phyloP scores from a whole-genome alignment of 2,797 vertebrate genomes.

The Oryzias sinensis region DNA sequence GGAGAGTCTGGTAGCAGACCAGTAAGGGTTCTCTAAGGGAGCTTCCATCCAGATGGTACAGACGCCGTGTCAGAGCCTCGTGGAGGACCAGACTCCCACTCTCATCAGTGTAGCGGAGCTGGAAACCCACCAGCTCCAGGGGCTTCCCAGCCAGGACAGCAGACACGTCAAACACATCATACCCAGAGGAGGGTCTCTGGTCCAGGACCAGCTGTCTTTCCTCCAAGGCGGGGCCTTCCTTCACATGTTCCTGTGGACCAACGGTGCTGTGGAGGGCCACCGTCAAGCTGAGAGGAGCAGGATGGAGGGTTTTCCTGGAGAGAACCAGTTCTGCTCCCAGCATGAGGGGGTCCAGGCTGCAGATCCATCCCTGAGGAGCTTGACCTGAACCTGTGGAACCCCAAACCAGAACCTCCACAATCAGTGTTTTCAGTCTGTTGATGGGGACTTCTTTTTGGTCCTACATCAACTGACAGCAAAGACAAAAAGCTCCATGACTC shows the following conservation, averaged over 20 bases:
- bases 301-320: constrained; percentile 69
- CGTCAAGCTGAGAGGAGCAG: constrained; percentile 62
- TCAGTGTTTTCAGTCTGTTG: neutral
- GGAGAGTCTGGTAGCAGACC: constrained; percentile 48
- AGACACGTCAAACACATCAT: constrained; percentile 74
- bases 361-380: constrained; percentile 69
- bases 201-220: constrained; percentile 66
- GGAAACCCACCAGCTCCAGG: constrained; percentile 58
- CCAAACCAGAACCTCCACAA: too few species aligned
- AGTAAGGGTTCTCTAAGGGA: constrained; percentile 67
- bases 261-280: constrained; percentile 66
- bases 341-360: constrained; percentile 61
- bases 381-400: constrained; percentile 43
- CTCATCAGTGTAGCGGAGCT: constrained; percentile 75
- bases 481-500: too few species aligned
- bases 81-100: constrained; percentile 72
- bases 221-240: constrained; percentile 47
- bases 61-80: constrained; percentile 71
- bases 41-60: constrained; percentile 62
- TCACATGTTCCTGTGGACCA: constrained; percentile 29
- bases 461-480: too few species aligned
- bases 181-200: constrained; percentile 65
- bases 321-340: constrained; percentile 70
- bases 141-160: constrained; percentile 40
- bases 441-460: neutral